Conservation (phyloP, 2,113 vertebrate genomes). For the Ophiodon elongatus region DNA sequence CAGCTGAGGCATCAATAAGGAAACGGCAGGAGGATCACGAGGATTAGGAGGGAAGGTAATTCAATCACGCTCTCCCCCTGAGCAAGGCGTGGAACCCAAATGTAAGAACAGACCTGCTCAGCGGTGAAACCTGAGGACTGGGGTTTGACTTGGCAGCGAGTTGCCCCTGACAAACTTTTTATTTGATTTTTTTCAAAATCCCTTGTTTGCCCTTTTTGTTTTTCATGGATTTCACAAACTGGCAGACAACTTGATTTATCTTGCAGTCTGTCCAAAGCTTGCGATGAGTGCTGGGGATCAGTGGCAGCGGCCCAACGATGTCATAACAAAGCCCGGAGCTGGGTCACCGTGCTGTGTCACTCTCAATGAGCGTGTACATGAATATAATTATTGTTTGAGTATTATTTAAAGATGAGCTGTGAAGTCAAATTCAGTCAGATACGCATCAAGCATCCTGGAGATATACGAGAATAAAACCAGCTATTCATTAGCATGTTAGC, state of each 20-base stretch:
- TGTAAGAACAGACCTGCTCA: background rate
- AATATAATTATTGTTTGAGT: no score
- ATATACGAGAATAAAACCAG: background rate
- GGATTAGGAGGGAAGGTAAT: conserved; percentile 26
- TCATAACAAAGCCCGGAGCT: background rate
- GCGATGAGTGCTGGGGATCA: background rate
- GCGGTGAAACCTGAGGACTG: background rate
- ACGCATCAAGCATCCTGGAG: background rate
- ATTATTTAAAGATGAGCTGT: no score
- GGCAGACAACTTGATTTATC: background rate
- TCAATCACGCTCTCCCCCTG: background rate
- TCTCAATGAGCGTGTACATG: no score
- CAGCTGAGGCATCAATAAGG: conserved; percentile 32
- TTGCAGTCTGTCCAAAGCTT: background rate
- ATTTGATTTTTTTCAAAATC: conserved; percentile 6
- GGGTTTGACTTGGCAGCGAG: background rate
- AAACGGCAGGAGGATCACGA: conserved; percentile 7
- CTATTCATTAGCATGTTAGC: no score
- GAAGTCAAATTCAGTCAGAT: no score
- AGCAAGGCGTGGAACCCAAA: background rate
- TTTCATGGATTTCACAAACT: conserved; percentile 8
- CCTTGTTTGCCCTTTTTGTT: background rate
- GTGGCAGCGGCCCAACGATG: background rate
- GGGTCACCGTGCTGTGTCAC: no score
- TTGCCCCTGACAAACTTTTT: background rate